These are phyloP conservation scores for Bembecia ichneumoniformis DNA, from an alignment of 2,888 invertebrate genomes.

Conservation along the genomic window DNA sequence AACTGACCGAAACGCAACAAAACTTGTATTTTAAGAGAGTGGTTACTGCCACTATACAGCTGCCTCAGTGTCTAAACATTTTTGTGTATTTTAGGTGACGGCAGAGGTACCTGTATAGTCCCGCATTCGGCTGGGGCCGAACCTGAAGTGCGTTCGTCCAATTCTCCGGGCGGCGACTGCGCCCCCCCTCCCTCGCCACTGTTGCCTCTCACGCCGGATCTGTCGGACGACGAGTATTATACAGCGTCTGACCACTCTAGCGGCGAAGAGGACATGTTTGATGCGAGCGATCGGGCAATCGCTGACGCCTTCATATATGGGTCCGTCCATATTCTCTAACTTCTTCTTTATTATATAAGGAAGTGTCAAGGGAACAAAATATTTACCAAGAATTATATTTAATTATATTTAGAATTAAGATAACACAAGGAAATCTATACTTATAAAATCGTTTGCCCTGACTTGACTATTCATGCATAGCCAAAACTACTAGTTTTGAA, in stretches of 20 bases:
- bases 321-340: conserved; percentile 43
- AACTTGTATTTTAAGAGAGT: too few relatives aligned
- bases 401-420: too few relatives aligned
- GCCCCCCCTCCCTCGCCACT: neutral
- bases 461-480: too few relatives aligned
- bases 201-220: conserved; percentile 21
- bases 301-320: conserved; percentile 77
- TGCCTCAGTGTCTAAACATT: neutral
- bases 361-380: too few relatives aligned
- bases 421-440: too few relatives aligned
- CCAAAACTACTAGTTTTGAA: too few relatives aligned
- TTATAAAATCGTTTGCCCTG: too few relatives aligned
- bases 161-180: neutral
- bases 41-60: neutral
- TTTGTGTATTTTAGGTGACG: neutral
- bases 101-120: too few relatives aligned
- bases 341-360: too few relatives aligned
- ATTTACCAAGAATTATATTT: too few relatives aligned
- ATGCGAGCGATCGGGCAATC: conserved; percentile 63
- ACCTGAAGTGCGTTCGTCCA: neutral
- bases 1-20: too few relatives aligned
- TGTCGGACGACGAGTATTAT: conserved; percentile 68
- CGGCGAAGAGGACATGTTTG: conserved; percentile 43
- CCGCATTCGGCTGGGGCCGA: too few relatives aligned
- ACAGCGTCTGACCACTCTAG: conserved; percentile 74